Percentiles rank a stretch among this genome's conserved stretches.
Conservation (phyloP, 2,888 invertebrate species). For the Epinotia ramella region DNA sequence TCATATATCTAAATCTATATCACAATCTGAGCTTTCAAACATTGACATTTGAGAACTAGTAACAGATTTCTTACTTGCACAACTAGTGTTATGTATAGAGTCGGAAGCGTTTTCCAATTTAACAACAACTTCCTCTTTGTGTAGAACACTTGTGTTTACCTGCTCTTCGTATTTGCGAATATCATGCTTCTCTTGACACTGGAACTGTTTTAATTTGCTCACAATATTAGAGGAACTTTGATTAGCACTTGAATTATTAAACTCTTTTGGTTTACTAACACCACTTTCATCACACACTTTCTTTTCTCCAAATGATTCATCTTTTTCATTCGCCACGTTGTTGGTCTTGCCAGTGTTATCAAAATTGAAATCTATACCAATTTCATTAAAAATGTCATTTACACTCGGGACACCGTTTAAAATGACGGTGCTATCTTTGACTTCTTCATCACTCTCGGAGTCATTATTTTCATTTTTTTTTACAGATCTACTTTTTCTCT, state of each 20-base stretch:
- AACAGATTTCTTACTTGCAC: slow-evolving; percentile 49
- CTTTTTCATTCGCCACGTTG: slow-evolving; percentile 33
- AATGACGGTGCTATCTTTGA: slow-evolving; percentile 50
- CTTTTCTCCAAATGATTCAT: slow-evolving; percentile 40
- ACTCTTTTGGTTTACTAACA: slow-evolving; percentile 13
- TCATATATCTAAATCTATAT: slow-evolving; percentile 81
- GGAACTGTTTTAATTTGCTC: slow-evolving; percentile 71
- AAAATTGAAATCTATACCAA: slow-evolving; percentile 67
- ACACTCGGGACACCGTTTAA: slow-evolving; percentile 79
- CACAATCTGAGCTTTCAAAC: slow-evolving; percentile 82
- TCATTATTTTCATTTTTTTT: slow-evolving; percentile 50
- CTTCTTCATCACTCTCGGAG: slow-evolving; percentile 52
- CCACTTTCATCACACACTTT: slow-evolving; percentile 40
- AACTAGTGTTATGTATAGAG: slow-evolving; percentile 50
- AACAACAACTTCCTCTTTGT: slow-evolving; percentile 48
- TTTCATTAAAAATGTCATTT: slow-evolving; percentile 72
- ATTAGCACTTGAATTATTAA: slow-evolving; percentile 35
- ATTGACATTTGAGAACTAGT: slow-evolving; percentile 76
- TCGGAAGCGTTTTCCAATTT: slow-evolving; percentile 54
- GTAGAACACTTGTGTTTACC: slow-evolving; percentile 45
- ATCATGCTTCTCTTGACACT: slow-evolving; percentile 66
- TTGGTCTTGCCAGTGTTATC: slow-evolving; percentile 44
- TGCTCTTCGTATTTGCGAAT: slow-evolving; percentile 67
- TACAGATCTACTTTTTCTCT: slow-evolving; percentile 45
- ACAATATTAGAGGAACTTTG: slow-evolving; percentile 51